Evolutionary conservation across 1,140 invertebrate species (phyloP).

Genomic region (Musca domestica): DNA sequence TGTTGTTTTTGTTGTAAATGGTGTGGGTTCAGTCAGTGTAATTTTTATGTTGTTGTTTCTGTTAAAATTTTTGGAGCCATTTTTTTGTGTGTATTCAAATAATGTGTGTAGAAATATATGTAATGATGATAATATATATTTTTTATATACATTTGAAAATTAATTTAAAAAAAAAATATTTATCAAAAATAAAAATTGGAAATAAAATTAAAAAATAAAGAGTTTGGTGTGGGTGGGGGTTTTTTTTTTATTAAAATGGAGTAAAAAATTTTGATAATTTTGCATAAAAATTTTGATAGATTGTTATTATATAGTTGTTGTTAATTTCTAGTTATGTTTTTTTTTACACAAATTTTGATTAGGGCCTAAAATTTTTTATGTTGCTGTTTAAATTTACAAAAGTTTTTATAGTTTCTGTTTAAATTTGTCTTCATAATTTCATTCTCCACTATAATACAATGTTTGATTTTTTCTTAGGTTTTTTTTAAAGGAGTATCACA

Average conservation of each 20-base stretch:
- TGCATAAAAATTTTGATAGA: conserved; percentile 16
- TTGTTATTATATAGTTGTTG: conserved; percentile 5
- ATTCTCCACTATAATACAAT: neutral
- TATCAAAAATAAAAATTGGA: neutral
- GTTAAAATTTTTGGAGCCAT: conserved; percentile 15
- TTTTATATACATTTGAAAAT: conserved; percentile 10
- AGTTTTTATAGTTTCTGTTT: conserved; percentile 40
- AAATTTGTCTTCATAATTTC: conserved; percentile 22
- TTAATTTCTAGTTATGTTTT: neutral
- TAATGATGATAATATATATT: neutral
- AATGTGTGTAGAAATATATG: too few species aligned
- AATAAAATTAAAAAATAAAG: neutral
- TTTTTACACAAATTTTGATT: conserved; percentile 34
- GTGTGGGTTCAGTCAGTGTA: neutral
- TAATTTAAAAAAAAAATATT: neutral
- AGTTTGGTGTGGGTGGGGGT: neutral
- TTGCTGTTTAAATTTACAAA: conserved; percentile 42
- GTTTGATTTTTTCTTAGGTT: conserved; percentile 27
- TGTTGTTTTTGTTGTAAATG: neutral
- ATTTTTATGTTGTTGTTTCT: neutral
- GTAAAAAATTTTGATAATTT: conserved; percentile 23
- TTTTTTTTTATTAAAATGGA: conserved; percentile 10
- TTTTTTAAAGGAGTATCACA: conserved; percentile 49
- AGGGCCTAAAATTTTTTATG: conserved; percentile 47
- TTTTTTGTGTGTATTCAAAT: neutral